Evolutionary conservation across 2,888 invertebrate genomes (phyloP), one percentile per base, ranked within the genome.

Genomic region (Dicroscelio sp.): DNA sequence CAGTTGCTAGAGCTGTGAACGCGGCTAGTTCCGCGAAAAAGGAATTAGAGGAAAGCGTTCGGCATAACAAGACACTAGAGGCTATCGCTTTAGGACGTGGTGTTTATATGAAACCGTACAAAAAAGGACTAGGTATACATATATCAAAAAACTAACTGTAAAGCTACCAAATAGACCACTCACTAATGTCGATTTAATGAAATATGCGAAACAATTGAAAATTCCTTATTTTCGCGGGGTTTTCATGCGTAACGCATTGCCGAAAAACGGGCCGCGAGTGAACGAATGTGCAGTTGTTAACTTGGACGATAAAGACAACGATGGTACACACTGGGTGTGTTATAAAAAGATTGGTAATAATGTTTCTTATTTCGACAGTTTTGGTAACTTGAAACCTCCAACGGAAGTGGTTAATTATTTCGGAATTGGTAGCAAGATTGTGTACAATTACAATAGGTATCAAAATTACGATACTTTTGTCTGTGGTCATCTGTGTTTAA

Each of bases 1-100:
- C 31, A 38, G 25, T 96, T 35, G 94, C 95, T 4, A 96, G 95
- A 84, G 94, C 96, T 25, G 94, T 96, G 14, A 96, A 95, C 88
- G 93, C 96, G 73, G 93, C 95, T 5, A 95, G 95, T 90, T 87
- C 86, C 76, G 94, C 94, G 5, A 86, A 94, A 79, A 75, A 84
- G 27, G 69, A 92, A 60, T 86, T 95, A 31, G 79, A 90, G 12
- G 95, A 96, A 82, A 83, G 80, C 14, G 73, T 94, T 90, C 83
- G 95, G 27, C 95, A 95, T 88, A 95, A 95, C 82, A 67, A 91
- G 79, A 88, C 88, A 23, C 95, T 95, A 93, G 94, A 95, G 86
- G 88, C 88, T 10, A 92, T 95, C 25, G 92, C 94, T 33, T n/a
- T 94, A 23, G 94, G 93, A 6, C 95, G 25, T 14, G 25, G 35